Conservation (phyloP, 2,888 invertebrate genomes). For the Metalampra italica region DNA sequence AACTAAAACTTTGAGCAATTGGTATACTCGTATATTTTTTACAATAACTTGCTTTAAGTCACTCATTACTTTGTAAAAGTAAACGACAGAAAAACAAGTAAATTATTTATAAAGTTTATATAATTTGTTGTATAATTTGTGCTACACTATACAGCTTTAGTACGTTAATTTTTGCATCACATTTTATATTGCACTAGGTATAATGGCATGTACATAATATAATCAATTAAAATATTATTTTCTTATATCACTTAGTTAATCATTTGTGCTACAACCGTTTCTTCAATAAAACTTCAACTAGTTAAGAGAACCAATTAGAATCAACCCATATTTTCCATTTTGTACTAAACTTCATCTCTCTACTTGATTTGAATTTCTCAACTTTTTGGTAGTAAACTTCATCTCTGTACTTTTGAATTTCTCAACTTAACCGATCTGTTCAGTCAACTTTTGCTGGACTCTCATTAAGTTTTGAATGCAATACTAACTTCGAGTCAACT, state of each 20-base stretch:
- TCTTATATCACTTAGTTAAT: not conserved
- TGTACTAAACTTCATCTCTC: no score
- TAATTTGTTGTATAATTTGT: not conserved
- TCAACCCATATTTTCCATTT: no score
- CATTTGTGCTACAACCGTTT: not conserved
- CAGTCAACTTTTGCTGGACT: not conserved
- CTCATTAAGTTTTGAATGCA: not conserved
- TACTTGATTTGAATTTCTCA: not conserved
- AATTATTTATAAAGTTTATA: not conserved
- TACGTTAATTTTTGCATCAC: not conserved
- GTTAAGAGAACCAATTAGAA: no score
- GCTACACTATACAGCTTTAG: not conserved
- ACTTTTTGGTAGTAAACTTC: no score
- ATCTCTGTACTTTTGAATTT: no score
- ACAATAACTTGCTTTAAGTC: not conserved
- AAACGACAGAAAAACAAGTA: not conserved
- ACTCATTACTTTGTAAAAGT: not conserved
- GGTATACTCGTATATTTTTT: not conserved
- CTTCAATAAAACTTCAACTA: not conserved
- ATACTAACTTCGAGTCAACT: constrained; percentile 50
- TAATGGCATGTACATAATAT: not conserved
- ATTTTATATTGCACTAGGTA: not conserved
- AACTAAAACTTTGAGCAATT: not conserved
- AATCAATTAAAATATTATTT: not conserved
- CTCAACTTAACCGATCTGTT: not conserved